These are phyloP conservation scores for Drosophila bocki DNA, from an alignment of 1,140 invertebrate species.

Conservation along the genomic window DNA sequence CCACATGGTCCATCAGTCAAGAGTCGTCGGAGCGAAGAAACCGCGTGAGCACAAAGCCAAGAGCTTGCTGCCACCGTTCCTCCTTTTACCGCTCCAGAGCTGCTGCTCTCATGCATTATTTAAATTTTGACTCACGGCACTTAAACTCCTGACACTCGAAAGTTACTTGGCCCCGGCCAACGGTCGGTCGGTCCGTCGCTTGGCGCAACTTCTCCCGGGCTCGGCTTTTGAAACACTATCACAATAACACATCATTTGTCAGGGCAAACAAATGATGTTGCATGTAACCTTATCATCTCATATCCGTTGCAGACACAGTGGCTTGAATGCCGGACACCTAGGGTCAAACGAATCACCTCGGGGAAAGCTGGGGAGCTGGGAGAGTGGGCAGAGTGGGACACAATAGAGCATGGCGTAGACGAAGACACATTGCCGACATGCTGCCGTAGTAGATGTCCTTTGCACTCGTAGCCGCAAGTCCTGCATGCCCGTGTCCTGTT, in stretches of 20 bases:
- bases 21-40: conserved; percentile 1
- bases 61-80: not conserved
- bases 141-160: conserved; percentile 69
- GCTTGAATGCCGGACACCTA: conserved; percentile 38
- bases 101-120: conserved; percentile 62
- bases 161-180: conserved; percentile 59
- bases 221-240: conserved; percentile 63
- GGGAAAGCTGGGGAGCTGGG: conserved; percentile 39
- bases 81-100: not conserved
- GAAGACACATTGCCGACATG: conserved; percentile 46
- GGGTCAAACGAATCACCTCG: conserved; percentile 59
- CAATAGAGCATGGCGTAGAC: conserved; percentile 40
- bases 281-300: conserved; percentile 83
- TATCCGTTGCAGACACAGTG: conserved; percentile 71
- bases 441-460: conserved; percentile 36
- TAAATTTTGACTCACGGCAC: conserved; percentile 70
- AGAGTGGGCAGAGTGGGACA: conserved; percentile 6
- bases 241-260: conserved; percentile 83
- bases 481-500: conserved; percentile 21
- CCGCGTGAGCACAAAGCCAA: conserved; percentile 18
- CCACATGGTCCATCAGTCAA: conserved; percentile 3
- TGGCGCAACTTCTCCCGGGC: not conserved
- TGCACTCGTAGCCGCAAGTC: conserved; percentile 13
- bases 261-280: conserved; percentile 81
- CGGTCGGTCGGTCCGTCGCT: not conserved